phyloP scores from a whole-genome alignment of 2,888 invertebrate genomes.

The Euplexia lucipara region DNA sequence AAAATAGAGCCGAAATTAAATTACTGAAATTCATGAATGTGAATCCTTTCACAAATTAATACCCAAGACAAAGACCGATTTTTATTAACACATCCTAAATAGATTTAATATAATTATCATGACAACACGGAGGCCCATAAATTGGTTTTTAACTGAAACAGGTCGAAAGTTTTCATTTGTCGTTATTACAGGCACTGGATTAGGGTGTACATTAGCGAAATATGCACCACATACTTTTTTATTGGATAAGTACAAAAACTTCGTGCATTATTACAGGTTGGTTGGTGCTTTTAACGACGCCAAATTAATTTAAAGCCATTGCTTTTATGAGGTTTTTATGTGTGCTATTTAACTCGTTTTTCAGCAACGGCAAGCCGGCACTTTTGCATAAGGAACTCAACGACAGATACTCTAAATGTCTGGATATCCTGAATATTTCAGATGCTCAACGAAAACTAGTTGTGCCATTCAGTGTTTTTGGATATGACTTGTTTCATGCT shows the following conservation, averaged over 20 bases:
- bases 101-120: conserved; percentile 61
- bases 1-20: too few relatives aligned
- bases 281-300: not conserved
- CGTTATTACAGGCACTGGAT: conserved; percentile 82
- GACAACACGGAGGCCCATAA: conserved; percentile 76
- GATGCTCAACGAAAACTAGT: conserved; percentile 87
- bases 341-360: conserved; percentile 54
- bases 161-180: conserved; percentile 90
- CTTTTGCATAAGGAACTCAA: conserved; percentile 88
- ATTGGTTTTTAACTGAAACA: conserved; percentile 90
- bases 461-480: conserved; percentile 93
- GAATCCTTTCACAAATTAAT: too few relatives aligned
- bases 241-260: conserved; percentile 91
- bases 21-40: too few relatives aligned
- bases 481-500: conserved; percentile 93
- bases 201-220: conserved; percentile 88
- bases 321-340: not conserved
- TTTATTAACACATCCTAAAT: too few relatives aligned
- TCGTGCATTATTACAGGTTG: conserved; percentile 92
- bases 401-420: conserved; percentile 89
- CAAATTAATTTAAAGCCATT: not conserved
- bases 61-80: too few relatives aligned
- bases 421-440: conserved; percentile 91
- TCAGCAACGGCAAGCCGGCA: conserved; percentile 91
- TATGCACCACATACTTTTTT: conserved; percentile 92